Conservation (phyloP, 2,888 invertebrate genomes). For the Oscheius sp. region DNA sequence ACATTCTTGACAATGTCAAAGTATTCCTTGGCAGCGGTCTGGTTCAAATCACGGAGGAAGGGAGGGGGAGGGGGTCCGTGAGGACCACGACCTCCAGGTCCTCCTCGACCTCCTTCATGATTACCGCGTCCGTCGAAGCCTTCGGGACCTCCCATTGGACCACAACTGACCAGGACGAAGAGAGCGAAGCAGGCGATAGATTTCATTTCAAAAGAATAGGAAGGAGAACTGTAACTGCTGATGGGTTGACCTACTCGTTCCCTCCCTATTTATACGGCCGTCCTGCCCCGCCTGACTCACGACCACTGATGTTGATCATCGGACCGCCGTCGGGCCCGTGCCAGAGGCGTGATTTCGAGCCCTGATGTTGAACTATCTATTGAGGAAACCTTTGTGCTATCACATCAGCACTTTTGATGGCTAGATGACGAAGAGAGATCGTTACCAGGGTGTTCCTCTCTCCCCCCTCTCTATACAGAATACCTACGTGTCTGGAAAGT, state of each 20-base stretch:
- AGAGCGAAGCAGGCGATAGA: conserved; percentile 6
- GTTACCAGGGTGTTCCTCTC: conserved; percentile 1
- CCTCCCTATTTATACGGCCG: conserved; percentile 2
- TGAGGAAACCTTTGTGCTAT: not conserved
- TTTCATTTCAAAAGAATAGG: not conserved
- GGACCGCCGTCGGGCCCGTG: not conserved
- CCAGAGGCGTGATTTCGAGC: not conserved
- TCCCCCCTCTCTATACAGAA: not conserved
- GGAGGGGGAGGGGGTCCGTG: conserved; percentile 46
- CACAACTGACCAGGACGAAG: conserved; percentile 3
- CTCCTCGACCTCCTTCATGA: conserved; percentile 26
- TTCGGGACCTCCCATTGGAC: not conserved
- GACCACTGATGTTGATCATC: conserved; percentile 16
- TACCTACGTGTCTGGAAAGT: not conserved
- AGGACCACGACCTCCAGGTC: conserved; percentile 39
- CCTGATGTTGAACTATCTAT: conserved; percentile 6
- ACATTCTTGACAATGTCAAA: conserved; percentile 47
- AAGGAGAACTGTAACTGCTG: not conserved
- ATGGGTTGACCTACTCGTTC: not conserved
- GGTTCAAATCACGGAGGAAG: conserved; percentile 49
- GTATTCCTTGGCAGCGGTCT: conserved; percentile 42
- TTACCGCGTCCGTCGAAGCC: no score
- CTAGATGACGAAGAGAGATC: conserved; percentile 3
- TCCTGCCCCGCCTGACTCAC: not conserved
- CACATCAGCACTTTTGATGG: not conserved